Percentiles rank a stretch among this genome's conserved stretches.
Conservation (phyloP, 2,888 invertebrate genomes). For the Lepidocyrtoides sp. region DNA sequence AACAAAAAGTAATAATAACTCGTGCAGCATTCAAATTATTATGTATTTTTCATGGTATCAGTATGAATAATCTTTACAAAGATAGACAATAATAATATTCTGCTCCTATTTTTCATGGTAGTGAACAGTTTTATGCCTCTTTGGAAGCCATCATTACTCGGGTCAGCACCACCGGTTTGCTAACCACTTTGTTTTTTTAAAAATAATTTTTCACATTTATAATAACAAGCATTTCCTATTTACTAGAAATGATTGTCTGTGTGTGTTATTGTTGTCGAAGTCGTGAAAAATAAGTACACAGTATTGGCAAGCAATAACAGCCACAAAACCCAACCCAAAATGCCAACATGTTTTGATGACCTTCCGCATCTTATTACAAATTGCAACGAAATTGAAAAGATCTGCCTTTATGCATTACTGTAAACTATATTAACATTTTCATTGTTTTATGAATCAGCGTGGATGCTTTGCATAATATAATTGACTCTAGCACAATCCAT, state of each 20-base stretch:
- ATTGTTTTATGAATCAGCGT: not conserved
- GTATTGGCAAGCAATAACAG: not conserved
- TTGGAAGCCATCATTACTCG: slow-evolving; percentile 8
- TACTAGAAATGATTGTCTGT: not conserved
- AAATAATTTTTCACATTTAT: slow-evolving; percentile 30
- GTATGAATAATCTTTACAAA: not conserved
- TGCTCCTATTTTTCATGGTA: slow-evolving; percentile 44
- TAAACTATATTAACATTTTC: not conserved
- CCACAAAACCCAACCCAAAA: slow-evolving; percentile 58
- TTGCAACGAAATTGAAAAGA: slow-evolving; percentile 6
- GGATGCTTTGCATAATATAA: not conserved
- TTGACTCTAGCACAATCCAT: slow-evolving; percentile 28
- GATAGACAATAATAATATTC: not conserved
- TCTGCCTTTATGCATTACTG: not conserved
- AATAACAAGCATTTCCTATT: slow-evolving; percentile 45
- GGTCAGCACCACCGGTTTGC: slow-evolving; percentile 48
- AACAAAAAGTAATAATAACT: not conserved
- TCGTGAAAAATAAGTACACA: not conserved
- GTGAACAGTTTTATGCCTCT: slow-evolving; percentile 66
- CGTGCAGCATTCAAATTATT: not conserved
- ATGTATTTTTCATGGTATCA: slow-evolving; percentile 20
- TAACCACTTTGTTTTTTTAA: slow-evolving; percentile 46
- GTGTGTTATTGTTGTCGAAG: not conserved
- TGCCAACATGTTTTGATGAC: slow-evolving; percentile 75
- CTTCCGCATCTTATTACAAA: slow-evolving; percentile 80